These are phyloP conservation scores for Zaprionus inermis DNA, from an alignment of 1,140 invertebrate species.

Conservation along the genomic window DNA sequence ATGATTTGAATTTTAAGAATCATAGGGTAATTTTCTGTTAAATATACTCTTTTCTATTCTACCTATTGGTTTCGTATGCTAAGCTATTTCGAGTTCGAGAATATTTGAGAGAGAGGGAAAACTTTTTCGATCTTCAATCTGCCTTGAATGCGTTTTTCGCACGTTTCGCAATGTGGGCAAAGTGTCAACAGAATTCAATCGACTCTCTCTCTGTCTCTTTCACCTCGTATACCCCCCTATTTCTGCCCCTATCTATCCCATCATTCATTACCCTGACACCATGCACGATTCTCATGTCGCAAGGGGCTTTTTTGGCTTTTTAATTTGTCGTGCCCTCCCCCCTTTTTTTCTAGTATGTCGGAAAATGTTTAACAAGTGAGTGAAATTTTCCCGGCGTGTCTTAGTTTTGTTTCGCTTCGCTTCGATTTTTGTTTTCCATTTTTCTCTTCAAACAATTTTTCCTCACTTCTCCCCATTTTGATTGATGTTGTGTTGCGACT, in stretches of 20 bases:
- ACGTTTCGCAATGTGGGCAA: conserved; percentile 43
- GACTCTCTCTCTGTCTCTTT: neutral
- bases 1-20: neutral
- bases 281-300: conserved; percentile 29
- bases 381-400: conserved; percentile 56
- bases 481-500: conserved; percentile 53
- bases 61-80: conserved; percentile 2
- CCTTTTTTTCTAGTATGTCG: conserved; percentile 15
- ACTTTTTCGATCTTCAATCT: conserved; percentile 24
- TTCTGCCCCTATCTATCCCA: neutral
- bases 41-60: neutral
- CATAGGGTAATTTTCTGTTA: neutral
- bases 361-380: conserved; percentile 77
- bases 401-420: conserved; percentile 15
- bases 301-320: conserved; percentile 44
- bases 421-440: conserved; percentile 29
- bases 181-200: conserved; percentile 44
- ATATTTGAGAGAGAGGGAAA: conserved; percentile 16
- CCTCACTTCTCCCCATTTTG: neutral
- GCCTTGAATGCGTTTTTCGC: conserved; percentile 36
- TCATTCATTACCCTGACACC: neutral
- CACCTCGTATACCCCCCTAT: neutral
- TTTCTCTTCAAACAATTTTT: conserved; percentile 12
- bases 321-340: conserved; percentile 59
- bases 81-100: conserved; percentile 30